These are phyloP conservation scores for Numenius phaeopus DNA, from an alignment of 2,797 vertebrate species.

Conservation along the genomic window DNA sequence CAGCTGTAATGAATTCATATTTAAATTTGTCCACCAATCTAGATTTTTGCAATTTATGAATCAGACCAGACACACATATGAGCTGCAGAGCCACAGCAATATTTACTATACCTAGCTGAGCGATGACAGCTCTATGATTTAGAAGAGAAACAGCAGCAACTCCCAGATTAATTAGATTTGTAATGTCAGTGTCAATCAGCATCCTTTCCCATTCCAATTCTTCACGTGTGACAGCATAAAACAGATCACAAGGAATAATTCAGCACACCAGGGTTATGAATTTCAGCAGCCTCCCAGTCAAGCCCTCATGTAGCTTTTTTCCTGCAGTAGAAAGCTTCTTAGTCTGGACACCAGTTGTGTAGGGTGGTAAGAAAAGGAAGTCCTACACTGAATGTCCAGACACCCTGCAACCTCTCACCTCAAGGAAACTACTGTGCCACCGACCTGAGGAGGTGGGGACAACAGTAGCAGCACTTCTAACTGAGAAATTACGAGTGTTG, in stretches of 20 bases:
- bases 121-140: constrained; percentile 19
- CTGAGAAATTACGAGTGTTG: fast-evolving
- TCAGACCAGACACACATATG: neutral
- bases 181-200: neutral
- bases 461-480: neutral
- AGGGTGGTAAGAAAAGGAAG: neutral
- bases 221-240: neutral
- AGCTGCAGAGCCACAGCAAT: neutral
- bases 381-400: neutral
- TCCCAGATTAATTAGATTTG: constrained; percentile 47
- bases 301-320: neutral
- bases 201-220: neutral
- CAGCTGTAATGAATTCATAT: neutral
- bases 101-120: constrained; percentile 15
- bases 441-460: neutral
- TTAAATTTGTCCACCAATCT: constrained; percentile 17
- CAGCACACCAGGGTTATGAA: neutral
- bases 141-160: constrained; percentile 42
- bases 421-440: neutral
- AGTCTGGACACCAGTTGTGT: neutral
- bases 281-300: neutral
- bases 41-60: constrained; percentile 13
- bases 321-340: neutral
- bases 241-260: neutral
- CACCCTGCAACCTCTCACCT: neutral